phyloP scores from a whole-genome alignment of 2,113 vertebrate genomes.

The Serilophus lunatus region DNA sequence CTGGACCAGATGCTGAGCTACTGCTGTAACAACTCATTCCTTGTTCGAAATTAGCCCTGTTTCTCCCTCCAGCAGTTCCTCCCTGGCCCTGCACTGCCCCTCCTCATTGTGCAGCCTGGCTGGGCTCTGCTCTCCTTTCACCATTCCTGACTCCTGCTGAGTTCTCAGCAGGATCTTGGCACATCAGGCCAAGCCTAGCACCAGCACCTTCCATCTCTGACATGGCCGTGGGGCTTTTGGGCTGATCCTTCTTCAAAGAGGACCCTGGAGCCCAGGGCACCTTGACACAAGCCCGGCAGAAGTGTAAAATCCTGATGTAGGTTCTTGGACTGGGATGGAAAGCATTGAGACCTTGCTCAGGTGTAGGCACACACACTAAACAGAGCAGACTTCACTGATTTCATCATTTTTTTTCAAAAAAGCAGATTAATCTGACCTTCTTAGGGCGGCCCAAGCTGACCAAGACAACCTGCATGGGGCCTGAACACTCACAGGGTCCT shows the following conservation, averaged over 20 bases:
- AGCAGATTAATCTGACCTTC: neutral
- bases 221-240: fast-evolving
- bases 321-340: neutral
- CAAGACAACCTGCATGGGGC: neutral
- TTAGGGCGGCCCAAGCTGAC: neutral
- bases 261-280: neutral
- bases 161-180: neutral
- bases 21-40: fast-evolving
- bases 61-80: neutral
- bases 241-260: neutral
- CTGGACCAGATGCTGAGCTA: neutral
- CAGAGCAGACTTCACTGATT: neutral
- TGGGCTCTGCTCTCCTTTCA: neutral
- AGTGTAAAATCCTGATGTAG: neutral
- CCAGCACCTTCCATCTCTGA: neutral
- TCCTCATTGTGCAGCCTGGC: neutral
- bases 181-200: neutral
- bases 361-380: fast-evolving
- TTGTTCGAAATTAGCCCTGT: neutral
- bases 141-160: neutral
- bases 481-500: neutral
- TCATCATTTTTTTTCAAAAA: fast-evolving
- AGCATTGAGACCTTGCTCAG: neutral
- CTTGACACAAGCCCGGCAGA: neutral
- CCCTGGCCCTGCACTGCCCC: neutral